Conservation (phyloP, 2,888 invertebrate species). For the Petrolisthes manimaculis region DNA sequence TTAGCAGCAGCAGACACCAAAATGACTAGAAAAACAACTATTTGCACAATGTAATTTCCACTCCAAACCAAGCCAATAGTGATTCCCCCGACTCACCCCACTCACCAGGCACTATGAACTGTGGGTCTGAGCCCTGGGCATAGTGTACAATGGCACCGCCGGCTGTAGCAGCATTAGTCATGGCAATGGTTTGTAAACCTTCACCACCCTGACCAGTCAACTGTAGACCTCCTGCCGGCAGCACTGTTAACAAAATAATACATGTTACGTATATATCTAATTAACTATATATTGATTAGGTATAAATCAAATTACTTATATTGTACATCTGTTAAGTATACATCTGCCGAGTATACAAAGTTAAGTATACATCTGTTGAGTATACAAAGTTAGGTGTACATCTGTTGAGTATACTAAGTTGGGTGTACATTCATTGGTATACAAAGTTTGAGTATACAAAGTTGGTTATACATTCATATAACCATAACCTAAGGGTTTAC, state of each 20-base stretch:
- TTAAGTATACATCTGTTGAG: too few relatives aligned
- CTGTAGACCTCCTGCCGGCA: conserved; percentile 63
- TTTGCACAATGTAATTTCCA: background rate
- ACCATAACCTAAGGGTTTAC: too few relatives aligned
- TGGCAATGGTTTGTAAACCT: conserved; percentile 62
- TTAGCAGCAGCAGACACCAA: conserved; percentile 6
- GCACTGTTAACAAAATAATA: conserved; percentile 44
- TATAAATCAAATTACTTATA: too few relatives aligned
- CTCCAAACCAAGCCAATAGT: background rate
- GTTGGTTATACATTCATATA: too few relatives aligned
- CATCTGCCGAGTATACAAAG: too few relatives aligned
- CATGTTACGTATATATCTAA: background rate
- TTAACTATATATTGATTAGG: too few relatives aligned
- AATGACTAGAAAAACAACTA: background rate
- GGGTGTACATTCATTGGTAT: too few relatives aligned
- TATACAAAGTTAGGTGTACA: too few relatives aligned
- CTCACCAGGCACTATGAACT: conserved; percentile 65
- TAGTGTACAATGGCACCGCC: conserved; percentile 64
- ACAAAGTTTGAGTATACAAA: too few relatives aligned
- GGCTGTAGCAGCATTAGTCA: conserved; percentile 62
- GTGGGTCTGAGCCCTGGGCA: conserved; percentile 61
- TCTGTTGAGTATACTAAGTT: too few relatives aligned
- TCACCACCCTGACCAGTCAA: conserved; percentile 56
- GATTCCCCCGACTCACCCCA: background rate
- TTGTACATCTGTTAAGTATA: too few relatives aligned